Conservation (phyloP, 1,140 invertebrate species). For the Drosophila kepulauana region DNA sequence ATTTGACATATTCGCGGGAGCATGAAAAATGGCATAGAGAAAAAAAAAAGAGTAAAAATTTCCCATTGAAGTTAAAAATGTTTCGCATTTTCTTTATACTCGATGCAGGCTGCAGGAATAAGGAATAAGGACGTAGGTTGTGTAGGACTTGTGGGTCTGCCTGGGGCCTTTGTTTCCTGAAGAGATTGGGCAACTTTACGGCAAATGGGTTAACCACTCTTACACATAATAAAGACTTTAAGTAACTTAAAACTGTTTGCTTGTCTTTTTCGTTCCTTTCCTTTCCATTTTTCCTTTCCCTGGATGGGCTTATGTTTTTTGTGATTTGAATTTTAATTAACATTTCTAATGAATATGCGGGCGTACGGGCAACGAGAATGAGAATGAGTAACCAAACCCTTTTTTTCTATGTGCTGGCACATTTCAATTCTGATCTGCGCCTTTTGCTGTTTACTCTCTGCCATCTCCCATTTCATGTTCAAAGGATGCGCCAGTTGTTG, state of each 20-base stretch:
- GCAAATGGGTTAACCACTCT: slow-evolving; percentile 76
- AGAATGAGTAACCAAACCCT: not conserved
- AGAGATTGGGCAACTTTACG: slow-evolving; percentile 23
- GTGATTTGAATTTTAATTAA: slow-evolving; percentile 82
- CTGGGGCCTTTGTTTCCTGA: slow-evolving; percentile 19
- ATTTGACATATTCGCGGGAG: slow-evolving; percentile 80
- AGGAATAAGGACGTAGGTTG: not conserved
- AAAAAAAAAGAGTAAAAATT: slow-evolving; percentile 61
- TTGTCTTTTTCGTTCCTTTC: slow-evolving; percentile 63
- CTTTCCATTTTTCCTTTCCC: slow-evolving; percentile 33
- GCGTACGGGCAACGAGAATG: not conserved
- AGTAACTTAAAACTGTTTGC: slow-evolving; percentile 82
- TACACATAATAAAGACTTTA: slow-evolving; percentile 82
- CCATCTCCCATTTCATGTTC: slow-evolving; percentile 1
- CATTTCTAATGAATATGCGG: slow-evolving; percentile 72
- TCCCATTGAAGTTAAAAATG: slow-evolving; percentile 9
- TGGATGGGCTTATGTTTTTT: slow-evolving; percentile 48
- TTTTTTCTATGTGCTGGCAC: slow-evolving; percentile 26
- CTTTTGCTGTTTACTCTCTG: slow-evolving; percentile 19
- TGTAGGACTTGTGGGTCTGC: slow-evolving; percentile 23
- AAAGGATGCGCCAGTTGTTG: slow-evolving; percentile 10
- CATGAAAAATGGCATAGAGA: slow-evolving; percentile 76
- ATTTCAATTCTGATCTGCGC: slow-evolving; percentile 21
- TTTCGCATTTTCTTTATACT: slow-evolving; percentile 69
- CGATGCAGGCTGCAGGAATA: slow-evolving; percentile 7